Percentiles rank a stretch among this genome's conserved stretches.
These are phyloP conservation scores for Rotaria sp. DNA, from an alignment of 2,888 invertebrate genomes.

Conservation along the genomic window DNA sequence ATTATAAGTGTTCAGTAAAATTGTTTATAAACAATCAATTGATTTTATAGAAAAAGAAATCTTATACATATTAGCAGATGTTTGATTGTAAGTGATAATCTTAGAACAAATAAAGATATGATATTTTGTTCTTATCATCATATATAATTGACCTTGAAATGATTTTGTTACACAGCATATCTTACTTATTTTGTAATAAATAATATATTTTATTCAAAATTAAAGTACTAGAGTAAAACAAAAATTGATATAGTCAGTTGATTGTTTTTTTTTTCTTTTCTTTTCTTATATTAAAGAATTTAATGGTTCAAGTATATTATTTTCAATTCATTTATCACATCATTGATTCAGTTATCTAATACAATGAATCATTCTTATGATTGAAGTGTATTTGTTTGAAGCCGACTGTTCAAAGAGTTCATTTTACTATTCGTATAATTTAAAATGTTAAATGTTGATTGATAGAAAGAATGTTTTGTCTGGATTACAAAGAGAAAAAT, in stretches of 20 bases:
- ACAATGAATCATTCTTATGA: neutral
- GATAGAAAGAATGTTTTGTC: too few species aligned
- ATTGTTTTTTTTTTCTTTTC: neutral
- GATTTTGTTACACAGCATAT: neutral
- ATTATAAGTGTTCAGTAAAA: neutral
- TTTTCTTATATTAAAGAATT: too few species aligned
- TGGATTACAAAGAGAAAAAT: too few species aligned
- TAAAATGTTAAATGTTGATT: too few species aligned
- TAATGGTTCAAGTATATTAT: neutral
- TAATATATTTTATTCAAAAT: neutral
- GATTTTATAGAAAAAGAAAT: neutral
- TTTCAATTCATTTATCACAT: neutral
- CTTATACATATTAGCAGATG: neutral
- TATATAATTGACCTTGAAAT: neutral
- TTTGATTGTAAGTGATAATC: neutral
- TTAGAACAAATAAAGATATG: neutral
- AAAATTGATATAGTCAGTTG: too few species aligned
- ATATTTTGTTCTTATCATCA: neutral
- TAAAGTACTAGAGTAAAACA: too few species aligned
- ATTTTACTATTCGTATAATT: neutral
- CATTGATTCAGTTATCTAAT: neutral
- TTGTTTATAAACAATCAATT: neutral
- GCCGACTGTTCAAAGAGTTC: neutral
- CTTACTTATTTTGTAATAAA: neutral
- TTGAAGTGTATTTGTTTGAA: neutral